phyloP scores from a whole-genome alignment of 1,140 invertebrate genomes.

The Drosophila funebris region DNA sequence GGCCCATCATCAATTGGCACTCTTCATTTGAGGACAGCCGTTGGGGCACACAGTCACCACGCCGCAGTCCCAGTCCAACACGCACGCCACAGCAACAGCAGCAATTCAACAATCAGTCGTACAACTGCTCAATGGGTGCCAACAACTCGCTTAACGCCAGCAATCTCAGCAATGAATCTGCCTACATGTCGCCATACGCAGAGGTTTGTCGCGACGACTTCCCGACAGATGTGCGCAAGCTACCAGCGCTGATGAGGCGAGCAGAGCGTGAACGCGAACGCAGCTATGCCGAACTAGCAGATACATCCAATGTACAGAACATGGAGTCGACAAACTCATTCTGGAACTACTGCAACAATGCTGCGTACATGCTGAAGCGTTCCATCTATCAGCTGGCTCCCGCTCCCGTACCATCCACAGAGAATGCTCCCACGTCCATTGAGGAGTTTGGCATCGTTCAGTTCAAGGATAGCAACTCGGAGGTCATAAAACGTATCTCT shows the following conservation, averaged over 20 bases:
- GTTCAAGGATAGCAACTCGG: slow-evolving; percentile 76
- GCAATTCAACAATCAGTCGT: slow-evolving; percentile 43
- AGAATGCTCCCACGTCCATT: slow-evolving; percentile 66
- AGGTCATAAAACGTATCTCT: slow-evolving; percentile 77
- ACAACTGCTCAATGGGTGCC: slow-evolving; percentile 43
- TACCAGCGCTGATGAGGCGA: slow-evolving; percentile 83
- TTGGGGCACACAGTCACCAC: slow-evolving; percentile 55
- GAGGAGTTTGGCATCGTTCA: slow-evolving; percentile 69
- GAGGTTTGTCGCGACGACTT: slow-evolving; percentile 77
- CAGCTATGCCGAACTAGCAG: slow-evolving; percentile 50
- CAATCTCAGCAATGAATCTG: slow-evolving; percentile 62
- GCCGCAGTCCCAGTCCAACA: slow-evolving; percentile 58
- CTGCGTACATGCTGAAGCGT: slow-evolving; percentile 72
- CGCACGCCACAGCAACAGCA: slow-evolving; percentile 43
- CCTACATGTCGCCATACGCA: slow-evolving; percentile 71
- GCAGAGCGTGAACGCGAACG: slow-evolving; percentile 62
- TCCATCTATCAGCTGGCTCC: slow-evolving; percentile 80
- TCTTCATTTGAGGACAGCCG: slow-evolving; percentile 79
- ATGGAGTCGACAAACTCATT: slow-evolving; percentile 68
- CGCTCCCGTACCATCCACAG: slow-evolving; percentile 47
- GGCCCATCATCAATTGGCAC: slow-evolving; percentile 77
- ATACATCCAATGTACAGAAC: slow-evolving; percentile 43
- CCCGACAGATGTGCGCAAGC: slow-evolving; percentile 84
- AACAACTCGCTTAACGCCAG: slow-evolving; percentile 71
- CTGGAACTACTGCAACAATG: slow-evolving; percentile 82